phyloP scores from a whole-genome alignment of 2,888 invertebrate species.

The Adelphocoris suturalis region DNA sequence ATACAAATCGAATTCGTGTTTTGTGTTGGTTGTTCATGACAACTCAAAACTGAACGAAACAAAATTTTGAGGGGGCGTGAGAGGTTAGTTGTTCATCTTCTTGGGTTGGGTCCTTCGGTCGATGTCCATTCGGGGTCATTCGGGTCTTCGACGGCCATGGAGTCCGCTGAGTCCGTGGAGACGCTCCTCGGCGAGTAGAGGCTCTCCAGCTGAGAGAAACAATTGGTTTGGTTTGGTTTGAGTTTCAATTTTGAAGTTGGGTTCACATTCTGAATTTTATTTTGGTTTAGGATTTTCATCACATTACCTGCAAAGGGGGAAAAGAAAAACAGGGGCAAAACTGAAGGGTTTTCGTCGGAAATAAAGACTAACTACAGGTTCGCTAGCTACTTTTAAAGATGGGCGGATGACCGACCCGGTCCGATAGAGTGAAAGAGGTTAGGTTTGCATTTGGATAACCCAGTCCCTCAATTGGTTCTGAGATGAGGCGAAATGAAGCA shows the following conservation, averaged over 20 bases:
- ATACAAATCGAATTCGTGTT: slow-evolving; percentile 2
- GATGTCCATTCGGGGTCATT: slow-evolving; percentile 91
- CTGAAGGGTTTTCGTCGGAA: too few relatives aligned
- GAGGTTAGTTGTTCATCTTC: slow-evolving; percentile 44
- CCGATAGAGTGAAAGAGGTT: too few relatives aligned
- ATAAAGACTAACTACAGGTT: too few relatives aligned
- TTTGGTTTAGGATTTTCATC: too few relatives aligned
- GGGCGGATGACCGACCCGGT: too few relatives aligned
- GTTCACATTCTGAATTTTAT: not conserved
- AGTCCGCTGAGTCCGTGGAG: slow-evolving; percentile 81
- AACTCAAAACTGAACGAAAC: not conserved
- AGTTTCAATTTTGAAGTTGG: not conserved
- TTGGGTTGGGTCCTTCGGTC: slow-evolving; percentile 39
- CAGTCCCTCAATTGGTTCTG: too few relatives aligned
- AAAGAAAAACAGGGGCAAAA: too few relatives aligned
- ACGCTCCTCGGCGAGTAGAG: slow-evolving; percentile 79
- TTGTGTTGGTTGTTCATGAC: not conserved
- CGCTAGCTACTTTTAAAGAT: too few relatives aligned
- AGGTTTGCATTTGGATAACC: too few relatives aligned
- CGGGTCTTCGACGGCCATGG: slow-evolving; percentile 83
- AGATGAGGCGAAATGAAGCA: too few relatives aligned
- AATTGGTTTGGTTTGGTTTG: not conserved
- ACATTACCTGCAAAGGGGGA: too few relatives aligned
- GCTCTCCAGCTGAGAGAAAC: slow-evolving; percentile 60
- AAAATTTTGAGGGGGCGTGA: not conserved